phyloP scores from a whole-genome alignment of 2,888 invertebrate genomes.

The Silvanus unidentatus region DNA sequence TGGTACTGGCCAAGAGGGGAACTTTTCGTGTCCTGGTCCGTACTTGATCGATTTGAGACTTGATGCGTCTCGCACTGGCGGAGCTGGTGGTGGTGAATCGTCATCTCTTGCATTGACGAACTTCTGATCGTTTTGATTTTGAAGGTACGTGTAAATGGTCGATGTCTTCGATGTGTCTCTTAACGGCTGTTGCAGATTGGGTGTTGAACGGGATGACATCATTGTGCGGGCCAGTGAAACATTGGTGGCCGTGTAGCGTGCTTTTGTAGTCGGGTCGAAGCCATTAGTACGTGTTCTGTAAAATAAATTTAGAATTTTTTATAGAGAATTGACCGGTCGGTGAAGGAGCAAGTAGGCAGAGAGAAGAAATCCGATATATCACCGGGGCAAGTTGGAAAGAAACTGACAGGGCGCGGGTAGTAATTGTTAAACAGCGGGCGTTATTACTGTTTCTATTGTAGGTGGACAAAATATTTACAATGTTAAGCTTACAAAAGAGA shows the following conservation, averaged over 20 bases:
- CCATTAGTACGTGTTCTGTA: slow-evolving; percentile 36
- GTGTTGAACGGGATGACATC: slow-evolving; percentile 49
- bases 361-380: slow-evolving; percentile 9
- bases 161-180: slow-evolving; percentile 23
- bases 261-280: slow-evolving; percentile 27
- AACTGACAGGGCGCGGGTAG: slow-evolving; percentile 21
- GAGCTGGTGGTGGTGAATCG: slow-evolving; percentile 52
- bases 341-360: slow-evolving; percentile 8
- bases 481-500: not conserved
- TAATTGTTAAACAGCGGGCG: slow-evolving; percentile 21
- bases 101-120: slow-evolving; percentile 42
- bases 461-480: slow-evolving; percentile 21
- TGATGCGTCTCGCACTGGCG: slow-evolving; percentile 62
- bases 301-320: slow-evolving; percentile 11
- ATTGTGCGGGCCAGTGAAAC: slow-evolving; percentile 31
- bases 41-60: slow-evolving; percentile 61
- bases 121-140: slow-evolving; percentile 36
- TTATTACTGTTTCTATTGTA: slow-evolving; percentile 19
- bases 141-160: slow-evolving; percentile 37
- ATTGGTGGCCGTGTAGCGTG: slow-evolving; percentile 24
- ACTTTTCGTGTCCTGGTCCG: slow-evolving; percentile 68
- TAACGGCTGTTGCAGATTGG: slow-evolving; percentile 40
- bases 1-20: slow-evolving; percentile 68
- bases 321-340: too few species aligned
- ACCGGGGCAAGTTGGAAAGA: slow-evolving; percentile 8